Base-by-base conservation (phyloP, 2,888 invertebrate species). In the Ichneumon xanthorius region DNA sequence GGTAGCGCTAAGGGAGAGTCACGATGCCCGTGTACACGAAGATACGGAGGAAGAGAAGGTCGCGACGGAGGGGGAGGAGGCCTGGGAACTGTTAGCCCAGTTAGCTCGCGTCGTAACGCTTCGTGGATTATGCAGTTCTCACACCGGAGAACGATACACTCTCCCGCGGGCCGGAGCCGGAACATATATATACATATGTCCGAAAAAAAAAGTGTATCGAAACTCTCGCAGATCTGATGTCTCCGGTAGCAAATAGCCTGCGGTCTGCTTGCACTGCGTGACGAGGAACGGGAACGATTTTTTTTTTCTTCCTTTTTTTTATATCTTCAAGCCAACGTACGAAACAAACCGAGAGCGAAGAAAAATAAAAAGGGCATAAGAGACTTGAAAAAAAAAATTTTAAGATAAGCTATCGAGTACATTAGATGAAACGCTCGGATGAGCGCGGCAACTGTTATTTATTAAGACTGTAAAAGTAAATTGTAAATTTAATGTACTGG, bases 31-130 rank as follows among this genome's bases (percentile, higher is more conserved):
- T 30, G 30, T 33, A 3, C 63, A 37, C 72, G 45, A 83, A 30
- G 68, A 61, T 7, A n/a, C 22, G 33, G 50, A 70, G 19, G 58
- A 33, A 73, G 85, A 81, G 79, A 82, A 85, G 73, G 85, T 82
- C 73, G 82, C 45, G 68, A 53, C 48, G 50, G 22, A 72, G 61
- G 72, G 65, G 61, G 72, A 72, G 73, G 77, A 72, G 71, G 90
- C 89, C 89, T 92, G 91, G 90, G 91, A 92, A 92, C 89, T 90
- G 89, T 89, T 92, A 91, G 89, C 90, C 92, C 90, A 90, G 89
- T 90, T 92, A 72, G 88, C 89, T 89, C 80, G 87, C 81, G 80
- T 88, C 88, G 90, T 90, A 92, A 92, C 92, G 91, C 91, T 91
- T 87, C 87, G 87, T 80, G 82, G 89, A 90, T 89, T 90, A 90